These are phyloP conservation scores for Notothenia rossii DNA, from an alignment of 2,113 vertebrate genomes.

Conservation along the genomic window DNA sequence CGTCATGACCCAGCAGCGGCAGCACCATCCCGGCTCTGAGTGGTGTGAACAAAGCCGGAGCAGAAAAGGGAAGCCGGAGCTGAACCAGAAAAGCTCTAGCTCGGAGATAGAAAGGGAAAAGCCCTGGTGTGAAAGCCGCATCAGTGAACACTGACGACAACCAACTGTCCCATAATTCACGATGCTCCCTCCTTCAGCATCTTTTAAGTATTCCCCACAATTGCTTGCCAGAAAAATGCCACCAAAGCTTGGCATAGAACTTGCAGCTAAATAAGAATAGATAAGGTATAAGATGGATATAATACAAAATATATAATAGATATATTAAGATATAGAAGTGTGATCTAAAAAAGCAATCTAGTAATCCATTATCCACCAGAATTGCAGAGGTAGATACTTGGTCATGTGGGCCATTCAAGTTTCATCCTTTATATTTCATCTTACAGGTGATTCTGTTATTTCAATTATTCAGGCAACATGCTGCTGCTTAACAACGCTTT, in stretches of 20 bases:
- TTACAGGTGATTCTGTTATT: background rate
- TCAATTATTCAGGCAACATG: slow-evolving; percentile 6
- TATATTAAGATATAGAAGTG: too few species aligned
- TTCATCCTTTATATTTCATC: background rate
- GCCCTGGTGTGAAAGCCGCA: too few species aligned
- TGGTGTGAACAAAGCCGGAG: too few species aligned
- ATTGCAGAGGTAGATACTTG: background rate
- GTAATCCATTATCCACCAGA: background rate
- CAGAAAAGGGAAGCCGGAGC: too few species aligned
- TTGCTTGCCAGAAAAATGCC: background rate
- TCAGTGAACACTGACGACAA: background rate
- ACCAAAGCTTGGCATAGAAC: background rate
- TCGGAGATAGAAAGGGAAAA: too few species aligned
- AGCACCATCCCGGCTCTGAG: too few species aligned
- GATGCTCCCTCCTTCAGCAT: background rate
- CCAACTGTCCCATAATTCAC: background rate
- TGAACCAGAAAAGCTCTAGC: too few species aligned
- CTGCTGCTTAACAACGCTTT: background rate
- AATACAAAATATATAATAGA: background rate
- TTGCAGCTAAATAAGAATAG: too few species aligned
- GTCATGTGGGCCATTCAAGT: background rate
- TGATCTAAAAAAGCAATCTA: too few species aligned
- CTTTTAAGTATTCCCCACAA: background rate
- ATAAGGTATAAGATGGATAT: too few species aligned
- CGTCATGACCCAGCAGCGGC: too few species aligned